Evolutionary conservation across 2,797 vertebrate species (phyloP), one percentile per base, ranked within the genome.

Genomic region (Carapus acus): DNA sequence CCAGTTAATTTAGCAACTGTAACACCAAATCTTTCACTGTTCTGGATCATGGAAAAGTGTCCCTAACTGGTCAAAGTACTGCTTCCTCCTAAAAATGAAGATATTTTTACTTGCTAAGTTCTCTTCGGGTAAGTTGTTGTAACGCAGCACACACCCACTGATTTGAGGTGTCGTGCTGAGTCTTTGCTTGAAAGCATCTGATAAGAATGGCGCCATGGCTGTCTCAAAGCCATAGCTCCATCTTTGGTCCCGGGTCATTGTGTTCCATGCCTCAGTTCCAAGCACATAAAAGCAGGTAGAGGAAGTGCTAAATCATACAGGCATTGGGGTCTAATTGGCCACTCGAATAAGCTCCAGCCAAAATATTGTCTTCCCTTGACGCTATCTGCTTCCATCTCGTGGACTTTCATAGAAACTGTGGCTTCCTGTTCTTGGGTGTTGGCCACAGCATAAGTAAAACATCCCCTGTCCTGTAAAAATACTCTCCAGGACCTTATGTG

Each of bases 381-480:
- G 45, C 84, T 90, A 92, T 91, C 90, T 89, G 82, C 88, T 91
- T 91, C 88, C 85, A 90, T 90, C 89, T 90, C 83, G 86, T 83
- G 84, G 87, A 87, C 87, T 90, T 88, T 90, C 84, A 88, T 86
- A 89, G 88, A 88, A 91, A 88, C 82, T 80, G 83, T 74, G 80
- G 83, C 88, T 97, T 97, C 92, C 94, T 93, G 90, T 91, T 90
- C 86, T 39, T 88, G 89, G 90, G 90, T 90, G 91, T 90, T 82
- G 85, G 82, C 83, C 39, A 0, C 70, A 60, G 53, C 62, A 37
- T 71, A 83, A 83, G 78, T 86, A 87, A 86, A 84, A 85, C 89
- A 84, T 83, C 83, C 87, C 81, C 73, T 87, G 83, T 88, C 84
- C 89, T 91, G 88, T 82, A 90, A 92, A 93, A 93, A 91, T 89